Base-by-base conservation (phyloP, 2,888 invertebrate genomes). In the Lochmaea capreae region DNA sequence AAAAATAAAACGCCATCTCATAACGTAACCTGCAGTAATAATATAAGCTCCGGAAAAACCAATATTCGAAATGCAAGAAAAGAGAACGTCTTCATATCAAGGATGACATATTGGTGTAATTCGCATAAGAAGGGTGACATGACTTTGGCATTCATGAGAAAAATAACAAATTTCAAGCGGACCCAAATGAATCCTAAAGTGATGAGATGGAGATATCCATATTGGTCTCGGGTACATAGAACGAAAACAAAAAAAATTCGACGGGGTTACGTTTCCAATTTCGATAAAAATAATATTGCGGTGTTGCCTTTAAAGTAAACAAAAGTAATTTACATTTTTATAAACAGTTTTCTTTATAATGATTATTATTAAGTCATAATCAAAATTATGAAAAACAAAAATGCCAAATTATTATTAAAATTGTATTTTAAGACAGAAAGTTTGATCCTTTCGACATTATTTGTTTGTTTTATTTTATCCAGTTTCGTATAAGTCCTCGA, bases 71-170 rank as follows among this genome's bases (percentile, higher is more conserved):
- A 67, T 68, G 71, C 71, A 74, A 71, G 68, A 67, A 63, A 39
- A 67, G 68, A 61, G 46, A 71, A 74, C 68, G 68, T 26, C 46
- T 42, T 54, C 68, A 69, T 74, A 72, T 71, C 66, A 14, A 16
- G 33, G 72, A 76, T 76, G 76, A 76, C 76, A 76, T 76, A 76
- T 76, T 70, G 76, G 72, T 72, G 42, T 71, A 66, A 76, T 76
- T 66, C 72, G 43, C 43, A 69, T 72, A 74, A 69, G 73, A 63
- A 73, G 74, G 74, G 74, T 72, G 76, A 76, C 74, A 59, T 67
- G 63, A 66, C 65, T 69, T 62, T 69, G 65, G 65, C 74, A 58
- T 71, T 52, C 62, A 67, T 22, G 52, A 46, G 66, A 18, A 46
- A 62, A 67, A 74, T 71, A 71, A 77, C 75, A 75, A 77, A 73